Percentiles rank a stretch among this genome's conserved stretches.
Conservation (phyloP, 2,888 invertebrate genomes). For the Limenitis camilla region DNA sequence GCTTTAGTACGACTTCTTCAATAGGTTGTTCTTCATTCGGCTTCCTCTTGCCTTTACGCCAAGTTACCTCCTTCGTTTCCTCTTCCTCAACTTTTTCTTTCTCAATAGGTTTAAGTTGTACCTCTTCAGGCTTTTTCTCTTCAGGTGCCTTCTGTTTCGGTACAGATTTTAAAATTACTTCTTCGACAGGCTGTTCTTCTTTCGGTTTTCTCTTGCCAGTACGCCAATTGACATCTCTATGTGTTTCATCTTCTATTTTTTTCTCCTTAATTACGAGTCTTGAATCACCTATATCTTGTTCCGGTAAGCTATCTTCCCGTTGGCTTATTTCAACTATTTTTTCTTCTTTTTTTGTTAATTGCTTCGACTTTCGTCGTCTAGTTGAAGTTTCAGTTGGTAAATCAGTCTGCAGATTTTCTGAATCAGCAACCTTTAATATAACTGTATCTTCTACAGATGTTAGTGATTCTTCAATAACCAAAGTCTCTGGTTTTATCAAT, state of each 20-base stretch:
- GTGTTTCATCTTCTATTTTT: background rate
- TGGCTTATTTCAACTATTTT: background rate
- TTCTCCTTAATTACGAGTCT: no score
- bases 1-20: no score
- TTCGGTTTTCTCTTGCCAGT: background rate
- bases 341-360: background rate
- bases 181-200: constrained; percentile 10
- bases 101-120: constrained; percentile 55
- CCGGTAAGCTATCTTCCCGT: no score
- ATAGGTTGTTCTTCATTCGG: no score
- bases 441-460: constrained; percentile 75
- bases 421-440: constrained; percentile 49
- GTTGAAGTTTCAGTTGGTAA: constrained; percentile 9
- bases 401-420: constrained; percentile 14
- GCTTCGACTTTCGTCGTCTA: constrained; percentile 23
- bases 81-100: constrained; percentile 43
- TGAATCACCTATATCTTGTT: background rate
- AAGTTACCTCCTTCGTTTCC: constrained; percentile 39
- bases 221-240: background rate
- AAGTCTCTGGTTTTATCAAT: constrained; percentile 48
- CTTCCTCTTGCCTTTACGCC: no score
- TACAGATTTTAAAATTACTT: no score
- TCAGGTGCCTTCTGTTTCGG: constrained; percentile 51
- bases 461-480: constrained; percentile 70
- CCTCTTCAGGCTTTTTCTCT: constrained; percentile 74